Conservation (phyloP, 1,140 invertebrate genomes). For the Samia ricini region DNA sequence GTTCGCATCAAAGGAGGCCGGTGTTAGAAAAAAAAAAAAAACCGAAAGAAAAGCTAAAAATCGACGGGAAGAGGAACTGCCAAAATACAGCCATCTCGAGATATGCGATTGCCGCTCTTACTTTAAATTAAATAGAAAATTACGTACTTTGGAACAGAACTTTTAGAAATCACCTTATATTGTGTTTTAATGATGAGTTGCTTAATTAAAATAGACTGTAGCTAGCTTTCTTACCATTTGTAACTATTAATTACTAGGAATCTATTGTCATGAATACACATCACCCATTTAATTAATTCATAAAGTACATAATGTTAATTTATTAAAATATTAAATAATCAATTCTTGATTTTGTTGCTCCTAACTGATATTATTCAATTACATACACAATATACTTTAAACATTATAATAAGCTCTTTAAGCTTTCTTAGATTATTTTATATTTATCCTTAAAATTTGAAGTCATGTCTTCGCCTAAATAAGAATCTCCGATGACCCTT, state of each 20-base stretch:
- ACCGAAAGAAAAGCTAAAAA: slow-evolving; percentile 12
- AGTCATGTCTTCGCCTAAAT: neutral
- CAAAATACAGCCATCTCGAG: neutral
- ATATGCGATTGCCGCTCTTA: neutral
- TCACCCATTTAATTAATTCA: no score
- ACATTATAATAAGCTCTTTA: neutral
- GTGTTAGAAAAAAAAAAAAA: slow-evolving; percentile 31
- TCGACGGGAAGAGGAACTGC: slow-evolving; percentile 5
- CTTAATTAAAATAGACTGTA: neutral
- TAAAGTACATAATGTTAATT: no score
- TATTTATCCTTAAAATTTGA: neutral
- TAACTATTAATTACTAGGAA: no score
- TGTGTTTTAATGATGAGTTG: neutral
- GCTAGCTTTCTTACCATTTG: no score
- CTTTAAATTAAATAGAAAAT: neutral
- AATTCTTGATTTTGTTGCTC: no score
- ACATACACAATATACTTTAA: neutral
- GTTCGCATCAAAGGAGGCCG: slow-evolving; percentile 33
- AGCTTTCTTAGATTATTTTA: neutral
- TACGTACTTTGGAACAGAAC: neutral
- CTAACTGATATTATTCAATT: no score
- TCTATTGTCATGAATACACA: no score
- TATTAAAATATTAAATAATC: no score
- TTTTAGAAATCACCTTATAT: neutral
- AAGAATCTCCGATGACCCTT: neutral